Evolutionary conservation across 2,797 vertebrate genomes (phyloP), one percentile per base, ranked within the genome.

Genomic region (Philypnodon macrostomus): DNA sequence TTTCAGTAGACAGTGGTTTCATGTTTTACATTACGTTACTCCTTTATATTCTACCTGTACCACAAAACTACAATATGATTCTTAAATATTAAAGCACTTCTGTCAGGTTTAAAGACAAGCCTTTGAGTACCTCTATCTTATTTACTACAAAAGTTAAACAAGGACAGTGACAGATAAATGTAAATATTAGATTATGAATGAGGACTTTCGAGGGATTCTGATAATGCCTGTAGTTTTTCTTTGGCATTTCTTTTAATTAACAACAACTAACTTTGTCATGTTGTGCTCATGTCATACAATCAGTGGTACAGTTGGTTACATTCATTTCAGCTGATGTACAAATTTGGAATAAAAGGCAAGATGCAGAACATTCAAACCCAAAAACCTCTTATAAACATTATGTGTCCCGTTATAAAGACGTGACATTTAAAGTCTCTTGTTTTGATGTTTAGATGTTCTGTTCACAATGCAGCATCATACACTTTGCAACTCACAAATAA

Each of bases 1-100:
- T 63, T 58, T 33, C 23, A 78, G 73, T 67, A 81, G 68, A 64
- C 77, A 81, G 82, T 83, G 75, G 73, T 81, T 83, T 62, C 57
- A 37, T 60, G 9, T 44, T 56, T 64, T 36, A 67, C 39, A 60
- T 61, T 69, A 14, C 0, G 34, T 46, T 23, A 19, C 54, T 79
- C 16, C 45, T 67, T 34, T 62, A 58, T 72, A 6, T 50, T 67
- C 55, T 30, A 56, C 54, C 45, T 64, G 67, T 78, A 77, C 67
- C 71, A 75, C 59, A 72, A 69, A 55, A 45, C 62, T 46, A 73
- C 39, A 46, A 42, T 44, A 57, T 61, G 15, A 58, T 23, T 59
- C 69, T 34, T 56, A 71, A 29, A 16, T 62, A n/a, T 68, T 49
- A 54, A 48, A 67, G 34, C 37, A 53, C 39, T 8, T 48, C 56